Evolutionary conservation across 2,888 invertebrate species (phyloP).

Genomic region (Nymphalis urticae): DNA sequence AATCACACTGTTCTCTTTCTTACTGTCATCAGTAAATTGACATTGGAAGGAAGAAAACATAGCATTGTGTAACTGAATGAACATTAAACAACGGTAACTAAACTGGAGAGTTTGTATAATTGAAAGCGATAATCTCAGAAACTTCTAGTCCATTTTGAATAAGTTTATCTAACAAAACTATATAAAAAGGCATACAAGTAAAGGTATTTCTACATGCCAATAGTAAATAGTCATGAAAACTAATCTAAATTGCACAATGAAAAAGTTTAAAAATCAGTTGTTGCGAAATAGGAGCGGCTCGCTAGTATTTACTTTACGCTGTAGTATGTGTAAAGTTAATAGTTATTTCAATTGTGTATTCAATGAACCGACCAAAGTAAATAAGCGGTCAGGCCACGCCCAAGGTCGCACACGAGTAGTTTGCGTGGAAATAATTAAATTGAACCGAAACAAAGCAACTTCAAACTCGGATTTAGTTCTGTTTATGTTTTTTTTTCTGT

Average conservation of each 20-base stretch:
- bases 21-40: no score
- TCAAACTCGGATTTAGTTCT: not conserved
- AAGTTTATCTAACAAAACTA: no score
- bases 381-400: constrained; percentile 8
- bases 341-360: constrained; percentile 13
- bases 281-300: not conserved
- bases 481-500: not conserved
- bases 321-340: constrained; percentile 17
- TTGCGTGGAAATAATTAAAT: constrained; percentile 35
- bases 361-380: constrained; percentile 11
- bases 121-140: no score
- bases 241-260: not conserved
- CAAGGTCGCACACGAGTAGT: constrained; percentile 28
- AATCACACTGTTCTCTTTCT: no score
- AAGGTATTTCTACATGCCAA: no score
- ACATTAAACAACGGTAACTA: no score
- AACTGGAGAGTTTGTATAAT: no score
- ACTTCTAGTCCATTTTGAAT: no score
- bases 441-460: constrained; percentile 12
- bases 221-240: no score
- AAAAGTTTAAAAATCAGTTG: not conserved
- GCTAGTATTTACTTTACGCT: not conserved
- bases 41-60: no score
- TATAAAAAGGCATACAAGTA: no score
- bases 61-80: no score